These are phyloP conservation scores for Pseudochromis fuscus DNA, from an alignment of 2,797 vertebrate genomes.

Conservation along the genomic window DNA sequence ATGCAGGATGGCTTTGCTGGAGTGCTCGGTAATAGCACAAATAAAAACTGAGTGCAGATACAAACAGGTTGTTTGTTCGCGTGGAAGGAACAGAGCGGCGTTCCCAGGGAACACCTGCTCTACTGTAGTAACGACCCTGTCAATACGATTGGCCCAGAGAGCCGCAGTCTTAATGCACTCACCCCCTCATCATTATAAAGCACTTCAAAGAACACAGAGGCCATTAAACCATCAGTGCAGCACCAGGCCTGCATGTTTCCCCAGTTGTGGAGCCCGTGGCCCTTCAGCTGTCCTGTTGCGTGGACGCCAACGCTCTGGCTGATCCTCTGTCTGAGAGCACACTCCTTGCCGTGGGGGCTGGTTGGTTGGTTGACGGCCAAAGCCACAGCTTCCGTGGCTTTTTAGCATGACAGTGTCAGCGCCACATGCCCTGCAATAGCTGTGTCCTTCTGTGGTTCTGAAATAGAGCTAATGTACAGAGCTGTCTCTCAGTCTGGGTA, in stretches of 20 bases:
- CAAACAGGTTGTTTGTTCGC: conserved; percentile 49
- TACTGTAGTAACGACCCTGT: conserved; percentile 40
- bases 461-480: conserved; percentile 5
- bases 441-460: conserved; percentile 23
- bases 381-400: conserved; percentile 54
- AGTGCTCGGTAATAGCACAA: conserved; percentile 37
- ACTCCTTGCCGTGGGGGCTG: conserved; percentile 54
- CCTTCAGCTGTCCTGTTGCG: conserved; percentile 59
- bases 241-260: conserved; percentile 6
- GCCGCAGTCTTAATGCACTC: conserved; percentile 44
- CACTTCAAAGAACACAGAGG: conserved; percentile 61
- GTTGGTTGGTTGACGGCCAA: conserved; percentile 55
- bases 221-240: conserved; percentile 34
- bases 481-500: neutral
- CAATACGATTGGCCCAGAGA: conserved; percentile 28
- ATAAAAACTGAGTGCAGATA: conserved; percentile 33
- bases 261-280: conserved; percentile 53
- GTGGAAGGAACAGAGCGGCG: conserved; percentile 7
- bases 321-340: conserved; percentile 56
- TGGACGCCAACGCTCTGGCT: conserved; percentile 43
- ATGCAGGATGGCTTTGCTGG: conserved; percentile 27
- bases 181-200: conserved; percentile 46
- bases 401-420: conserved; percentile 41
- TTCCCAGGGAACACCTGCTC: conserved; percentile 31
- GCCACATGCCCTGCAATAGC: conserved; percentile 14